phyloP scores from a whole-genome alignment of 2,113 vertebrate genomes.

The Phoxinus phoxinus region DNA sequence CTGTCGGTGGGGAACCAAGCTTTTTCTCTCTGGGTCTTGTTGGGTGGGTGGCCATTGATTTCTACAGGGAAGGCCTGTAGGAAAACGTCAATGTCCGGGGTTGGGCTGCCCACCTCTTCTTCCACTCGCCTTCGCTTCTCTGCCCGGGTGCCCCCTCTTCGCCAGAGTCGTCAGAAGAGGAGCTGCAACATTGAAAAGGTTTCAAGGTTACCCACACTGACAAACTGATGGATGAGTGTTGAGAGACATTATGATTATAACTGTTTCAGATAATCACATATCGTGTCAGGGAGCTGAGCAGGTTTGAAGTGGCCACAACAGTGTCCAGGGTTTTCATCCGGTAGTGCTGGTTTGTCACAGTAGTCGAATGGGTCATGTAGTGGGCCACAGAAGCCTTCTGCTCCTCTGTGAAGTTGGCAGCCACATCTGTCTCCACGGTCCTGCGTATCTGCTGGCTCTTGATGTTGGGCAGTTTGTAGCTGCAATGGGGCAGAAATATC shows the following conservation, averaged over 20 bases:
- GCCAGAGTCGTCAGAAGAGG: too few relatives aligned
- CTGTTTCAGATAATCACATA: background rate
- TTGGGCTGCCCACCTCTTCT: too few relatives aligned
- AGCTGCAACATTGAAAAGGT: too few relatives aligned
- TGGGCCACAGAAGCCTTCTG: too few relatives aligned
- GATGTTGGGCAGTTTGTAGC: background rate
- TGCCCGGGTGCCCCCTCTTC: too few relatives aligned
- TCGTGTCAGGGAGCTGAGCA: background rate
- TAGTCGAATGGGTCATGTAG: background rate
- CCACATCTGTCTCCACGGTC: background rate
- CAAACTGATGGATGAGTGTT: too few relatives aligned
- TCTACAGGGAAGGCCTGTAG: background rate
- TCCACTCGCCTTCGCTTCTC: too few relatives aligned
- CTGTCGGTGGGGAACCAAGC: background rate
- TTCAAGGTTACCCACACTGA: too few relatives aligned
- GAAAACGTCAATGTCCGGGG: background rate
- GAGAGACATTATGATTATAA: too few relatives aligned
- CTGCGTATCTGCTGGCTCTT: background rate
- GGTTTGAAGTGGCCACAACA: too few relatives aligned
- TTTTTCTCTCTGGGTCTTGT: background rate
- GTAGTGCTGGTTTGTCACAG: background rate
- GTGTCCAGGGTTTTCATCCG: too few relatives aligned
- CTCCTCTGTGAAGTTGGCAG: too few relatives aligned
- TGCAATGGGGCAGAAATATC: background rate
- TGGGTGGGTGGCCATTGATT: background rate